Base-by-base conservation (phyloP, 1,140 invertebrate species). In the Drosophila hydei region DNA sequence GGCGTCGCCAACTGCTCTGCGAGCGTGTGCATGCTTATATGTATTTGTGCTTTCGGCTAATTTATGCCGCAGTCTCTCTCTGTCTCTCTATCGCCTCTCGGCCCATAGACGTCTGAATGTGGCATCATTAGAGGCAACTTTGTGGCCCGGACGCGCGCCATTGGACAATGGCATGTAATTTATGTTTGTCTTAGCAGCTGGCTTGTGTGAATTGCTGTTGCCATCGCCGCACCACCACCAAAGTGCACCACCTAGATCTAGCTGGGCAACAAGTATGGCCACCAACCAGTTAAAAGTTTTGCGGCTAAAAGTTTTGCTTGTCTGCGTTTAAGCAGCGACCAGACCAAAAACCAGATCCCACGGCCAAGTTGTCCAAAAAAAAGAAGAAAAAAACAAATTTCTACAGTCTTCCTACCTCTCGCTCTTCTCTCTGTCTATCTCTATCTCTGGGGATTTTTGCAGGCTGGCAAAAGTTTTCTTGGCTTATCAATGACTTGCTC, bases 151-250 rank as follows among this genome's bases (percentile, higher is more conserved):
- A 64, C 70, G 61, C 77, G 59, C 75, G 62, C 62, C 70, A 79
- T 77, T 72, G 81, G 81, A 87, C 81, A 87, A 87, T 87, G 83
- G 75, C 83, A 88, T 88, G 71, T 87, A 88, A 87, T 87, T 87
- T 87, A 87, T 87, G 83, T 87, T 87, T 87, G 81, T 87, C 81
- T 87, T 87, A 87, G 75, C 83, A 87, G 81, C 79, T 78, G 83
- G 19, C 77, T 87, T 60, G 56, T 47, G 8, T 54, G 48, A 48
- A 60, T 42, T 56, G 42, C 30, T 12, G 36, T 50, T 64, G 19
- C 50, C 58, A 18, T 21, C 38, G 3, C n/a, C 12, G 38, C 60
- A 61, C 51, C 38, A 3, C 51, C 18, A 8, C 33, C 23, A 33
- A 42, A 42, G 14, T 16, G 7, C 47, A 5, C 11, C 27, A 2